Percentiles rank a stretch among this genome's conserved stretches.
phyloP scores from a whole-genome alignment of 2,888 invertebrate species.

The Tetheella fluctuosa region DNA sequence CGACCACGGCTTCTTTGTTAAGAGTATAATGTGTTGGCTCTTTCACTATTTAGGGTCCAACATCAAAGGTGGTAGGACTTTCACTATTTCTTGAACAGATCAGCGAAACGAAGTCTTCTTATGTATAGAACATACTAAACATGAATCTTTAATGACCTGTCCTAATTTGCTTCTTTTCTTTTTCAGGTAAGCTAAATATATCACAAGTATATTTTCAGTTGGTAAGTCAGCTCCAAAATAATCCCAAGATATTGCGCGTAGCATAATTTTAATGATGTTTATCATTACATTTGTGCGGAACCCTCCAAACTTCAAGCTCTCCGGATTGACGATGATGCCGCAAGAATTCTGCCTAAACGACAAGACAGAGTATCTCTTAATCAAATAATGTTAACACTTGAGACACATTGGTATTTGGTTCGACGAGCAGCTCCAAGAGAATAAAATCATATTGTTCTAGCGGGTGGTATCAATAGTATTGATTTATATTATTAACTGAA shows the following conservation, averaged over 20 bases:
- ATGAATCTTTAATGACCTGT: too few relatives aligned
- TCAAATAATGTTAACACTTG: conserved; percentile 53
- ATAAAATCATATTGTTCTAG: too few relatives aligned
- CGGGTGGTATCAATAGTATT: too few relatives aligned
- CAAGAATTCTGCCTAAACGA: conserved; percentile 50
- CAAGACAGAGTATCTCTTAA: conserved; percentile 54
- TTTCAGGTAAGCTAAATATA: conserved; percentile 41
- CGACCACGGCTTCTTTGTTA: too few relatives aligned
- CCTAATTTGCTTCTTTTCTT: conserved; percentile 18
- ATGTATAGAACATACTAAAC: too few relatives aligned
- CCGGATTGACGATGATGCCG: conserved; percentile 50
- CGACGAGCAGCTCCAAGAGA: conserved; percentile 5
- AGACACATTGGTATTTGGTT: conserved; percentile 42
- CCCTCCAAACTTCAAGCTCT: conserved; percentile 22
- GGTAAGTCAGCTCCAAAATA: background rate
- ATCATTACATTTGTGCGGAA: background rate
- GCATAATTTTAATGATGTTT: conserved; percentile 6
- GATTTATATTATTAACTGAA: too few relatives aligned
- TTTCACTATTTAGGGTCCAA: too few relatives aligned
- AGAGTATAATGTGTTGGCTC: too few relatives aligned
- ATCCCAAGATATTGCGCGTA: background rate
- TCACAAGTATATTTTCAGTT: background rate
- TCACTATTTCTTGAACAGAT: too few relatives aligned
- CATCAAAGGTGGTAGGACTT: too few relatives aligned
- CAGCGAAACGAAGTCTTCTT: too few relatives aligned